A percentile compares a stretch with the other conserved stretches of the same genome.
These are phyloP conservation scores for Drosophila peninsularis DNA, from an alignment of 2,888 invertebrate genomes.

Conservation along the genomic window DNA sequence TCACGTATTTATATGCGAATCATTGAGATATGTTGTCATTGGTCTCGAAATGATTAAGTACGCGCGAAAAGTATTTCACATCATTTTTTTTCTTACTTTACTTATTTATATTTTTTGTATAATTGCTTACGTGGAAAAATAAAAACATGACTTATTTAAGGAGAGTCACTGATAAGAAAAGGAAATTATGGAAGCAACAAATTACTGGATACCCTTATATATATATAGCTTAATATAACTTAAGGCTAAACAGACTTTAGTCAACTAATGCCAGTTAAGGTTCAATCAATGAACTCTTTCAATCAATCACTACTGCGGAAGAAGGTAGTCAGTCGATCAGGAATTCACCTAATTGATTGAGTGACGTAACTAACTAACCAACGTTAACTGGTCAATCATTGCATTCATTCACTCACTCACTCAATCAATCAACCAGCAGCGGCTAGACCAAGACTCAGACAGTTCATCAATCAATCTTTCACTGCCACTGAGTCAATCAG, in stretches of 20 bases:
- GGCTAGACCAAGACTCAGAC: too few relatives aligned
- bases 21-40: neutral
- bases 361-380: neutral
- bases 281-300: too few relatives aligned
- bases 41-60: slow-evolving; percentile 28
- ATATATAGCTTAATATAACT: too few relatives aligned
- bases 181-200: neutral
- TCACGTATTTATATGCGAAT: neutral
- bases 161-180: slow-evolving; percentile 1
- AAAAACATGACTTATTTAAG: slow-evolving; percentile 20
- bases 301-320: slow-evolving; percentile 3
- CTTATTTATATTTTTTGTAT: slow-evolving; percentile 37
- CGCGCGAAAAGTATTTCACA: slow-evolving; percentile 35
- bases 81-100: slow-evolving; percentile 8
- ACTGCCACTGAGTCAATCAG: neutral
- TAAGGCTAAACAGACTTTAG: neutral
- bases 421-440: neutral
- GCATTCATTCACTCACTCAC: neutral
- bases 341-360: neutral
- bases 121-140: slow-evolving; percentile 58
- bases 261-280: neutral
- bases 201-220: slow-evolving; percentile 26
- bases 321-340: neutral
- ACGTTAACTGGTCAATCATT: neutral
- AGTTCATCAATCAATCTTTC: neutral